Evolutionary conservation across 2,888 invertebrate species (phyloP).

Genomic region (Pseudococcus longispinus): DNA sequence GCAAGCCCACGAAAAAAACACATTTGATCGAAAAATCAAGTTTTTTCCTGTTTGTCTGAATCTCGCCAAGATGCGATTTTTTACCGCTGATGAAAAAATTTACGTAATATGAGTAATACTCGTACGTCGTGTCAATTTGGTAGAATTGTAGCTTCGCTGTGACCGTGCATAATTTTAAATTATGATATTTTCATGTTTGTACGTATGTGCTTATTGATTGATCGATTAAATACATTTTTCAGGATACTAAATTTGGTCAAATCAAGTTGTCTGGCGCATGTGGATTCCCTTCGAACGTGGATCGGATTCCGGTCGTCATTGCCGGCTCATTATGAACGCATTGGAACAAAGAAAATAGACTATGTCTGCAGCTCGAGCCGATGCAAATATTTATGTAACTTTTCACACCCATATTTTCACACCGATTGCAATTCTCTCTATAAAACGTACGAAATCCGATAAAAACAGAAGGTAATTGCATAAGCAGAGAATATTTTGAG

Average conservation of each 20-base stretch:
- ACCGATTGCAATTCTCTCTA: slow-evolving; percentile 11
- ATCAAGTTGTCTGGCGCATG: neutral
- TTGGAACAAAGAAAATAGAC: neutral
- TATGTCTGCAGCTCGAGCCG: neutral
- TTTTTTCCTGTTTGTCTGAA: slow-evolving; percentile 6
- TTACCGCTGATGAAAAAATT: neutral
- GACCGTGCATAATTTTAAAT: slow-evolving; percentile 22
- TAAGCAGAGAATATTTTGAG: slow-evolving; percentile 37
- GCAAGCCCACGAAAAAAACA: slow-evolving; percentile 6
- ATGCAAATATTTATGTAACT: slow-evolving; percentile 16
- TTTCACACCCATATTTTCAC: slow-evolving; percentile 32
- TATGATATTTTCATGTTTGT: neutral
- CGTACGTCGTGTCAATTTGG: neutral
- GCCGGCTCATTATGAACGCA: neutral
- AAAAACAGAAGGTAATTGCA: slow-evolving; percentile 24
- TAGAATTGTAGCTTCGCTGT: neutral
- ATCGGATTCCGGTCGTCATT: neutral
- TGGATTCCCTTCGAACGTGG: neutral
- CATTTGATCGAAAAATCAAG: slow-evolving; percentile 15
- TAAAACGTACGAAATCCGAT: slow-evolving; percentile 14
- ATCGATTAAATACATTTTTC: slow-evolving; percentile 23
- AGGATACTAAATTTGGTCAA: neutral
- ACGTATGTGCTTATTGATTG: neutral
- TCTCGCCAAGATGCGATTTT: neutral
- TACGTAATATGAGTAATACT: neutral